Base-by-base conservation (phyloP, 1,140 invertebrate species). In the Mizuhopecten yessoensis region DNA sequence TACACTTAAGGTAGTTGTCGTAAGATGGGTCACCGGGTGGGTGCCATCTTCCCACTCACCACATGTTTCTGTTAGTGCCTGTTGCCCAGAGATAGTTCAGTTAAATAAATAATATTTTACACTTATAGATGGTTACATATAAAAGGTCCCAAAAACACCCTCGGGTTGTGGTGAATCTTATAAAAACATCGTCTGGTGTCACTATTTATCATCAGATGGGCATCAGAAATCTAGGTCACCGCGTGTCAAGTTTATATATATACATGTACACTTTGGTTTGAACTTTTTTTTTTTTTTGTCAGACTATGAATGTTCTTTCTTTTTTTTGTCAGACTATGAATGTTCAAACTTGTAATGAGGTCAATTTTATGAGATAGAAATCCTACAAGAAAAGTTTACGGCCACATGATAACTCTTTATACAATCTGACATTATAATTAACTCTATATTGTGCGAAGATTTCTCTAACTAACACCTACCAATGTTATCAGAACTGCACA, bases 111-210 rank as follows among this genome's bases (percentile, higher is more conserved):
- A 75, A 7, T 29, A n/a, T 75, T 29, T 75, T 29, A 29, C 57
- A 75, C 57, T 75, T 75, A 29, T 11, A 75, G 0, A n/a, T 2
- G 57, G 7, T 75, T 75, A 5, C 29, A 2, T 29, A 75, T 5
- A n/a, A 75, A 75, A 75, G 57, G 57, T 5, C 57, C 57, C 29
- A n/a, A 75, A 75, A 75, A 75, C n/a, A n/a, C 29, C 57, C 57
- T 29, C 57, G 1, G 57, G 57, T 29, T 75, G 29, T 75, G 57
- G 57, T 75, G 23, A 75, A 75, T 29, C 23, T 75, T 29, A n/a
- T 0, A n/a, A n/a, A 29, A 75, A 75, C 57, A 75, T 75, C 29
- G n/a, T 75, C 57, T 75, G n/a, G 29, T 29, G 57, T 1, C 57
- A 29, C 23, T 5, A 75, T 29, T 29, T 75, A n/a, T 75, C 57